These are phyloP conservation scores for Euzetes globulus DNA, from an alignment of 2,888 invertebrate genomes.

Conservation along the genomic window DNA sequence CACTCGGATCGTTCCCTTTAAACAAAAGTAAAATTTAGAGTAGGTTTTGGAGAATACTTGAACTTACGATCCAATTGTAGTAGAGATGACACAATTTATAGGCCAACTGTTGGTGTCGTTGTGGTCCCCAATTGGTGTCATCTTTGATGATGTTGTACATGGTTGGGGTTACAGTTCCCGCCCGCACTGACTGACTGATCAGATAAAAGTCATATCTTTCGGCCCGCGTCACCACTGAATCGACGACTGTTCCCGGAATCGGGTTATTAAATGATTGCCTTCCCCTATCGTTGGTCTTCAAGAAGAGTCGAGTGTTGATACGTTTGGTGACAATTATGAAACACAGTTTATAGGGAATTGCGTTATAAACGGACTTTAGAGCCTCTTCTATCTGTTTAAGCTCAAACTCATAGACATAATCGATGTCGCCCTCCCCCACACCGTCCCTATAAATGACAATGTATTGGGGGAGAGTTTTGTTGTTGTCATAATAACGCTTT, in stretches of 20 bases:
- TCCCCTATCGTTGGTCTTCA: slow-evolving; percentile 32
- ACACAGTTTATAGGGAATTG: slow-evolving; percentile 50
- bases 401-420: slow-evolving; percentile 68
- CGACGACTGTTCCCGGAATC: slow-evolving; percentile 75
- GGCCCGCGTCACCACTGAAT: slow-evolving; percentile 65
- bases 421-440: slow-evolving; percentile 84
- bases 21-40: background rate
- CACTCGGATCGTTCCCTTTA: slow-evolving; percentile 62
- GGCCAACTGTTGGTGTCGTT: slow-evolving; percentile 69
- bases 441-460: slow-evolving; percentile 88
- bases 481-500: slow-evolving; percentile 52
- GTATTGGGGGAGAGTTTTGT: slow-evolving; percentile 56
- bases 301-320: slow-evolving; percentile 56
- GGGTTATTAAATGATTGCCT: slow-evolving; percentile 54
- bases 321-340: slow-evolving; percentile 83
- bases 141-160: slow-evolving; percentile 79
- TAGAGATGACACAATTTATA: slow-evolving; percentile 83
- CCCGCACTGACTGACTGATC: slow-evolving; percentile 73
- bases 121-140: slow-evolving; percentile 59
- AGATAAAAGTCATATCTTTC: slow-evolving; percentile 75
- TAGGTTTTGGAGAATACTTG: background rate
- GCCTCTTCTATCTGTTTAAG: slow-evolving; percentile 51
- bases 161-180: slow-evolving; percentile 86
- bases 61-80: slow-evolving; percentile 72
- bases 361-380: background rate